These are phyloP conservation scores for Agrilus biguttatus DNA, from an alignment of 2,888 invertebrate genomes.

Conservation along the genomic window DNA sequence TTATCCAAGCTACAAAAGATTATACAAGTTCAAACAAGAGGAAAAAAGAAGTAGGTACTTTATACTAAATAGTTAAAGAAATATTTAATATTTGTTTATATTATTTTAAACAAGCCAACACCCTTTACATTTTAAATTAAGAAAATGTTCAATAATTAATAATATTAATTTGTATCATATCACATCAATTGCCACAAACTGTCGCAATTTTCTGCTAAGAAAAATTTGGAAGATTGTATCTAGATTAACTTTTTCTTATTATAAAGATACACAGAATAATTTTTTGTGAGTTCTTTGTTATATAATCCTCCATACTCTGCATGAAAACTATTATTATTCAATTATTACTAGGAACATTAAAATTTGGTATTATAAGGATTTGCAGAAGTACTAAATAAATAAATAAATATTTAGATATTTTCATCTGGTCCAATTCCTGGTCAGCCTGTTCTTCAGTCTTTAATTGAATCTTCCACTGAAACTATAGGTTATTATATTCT, in stretches of 20 bases:
- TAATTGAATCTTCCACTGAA: conserved; percentile 62
- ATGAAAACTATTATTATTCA: too few species aligned
- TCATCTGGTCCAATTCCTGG: conserved; percentile 40
- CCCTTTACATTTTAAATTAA: neutral
- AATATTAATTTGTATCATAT: too few species aligned
- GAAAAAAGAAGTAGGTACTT: conserved; percentile 18
- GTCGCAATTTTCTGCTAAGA: too few species aligned
- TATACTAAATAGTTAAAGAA: conserved; percentile 4
- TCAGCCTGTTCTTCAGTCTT: conserved; percentile 52
- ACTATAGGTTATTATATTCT: conserved; percentile 79
- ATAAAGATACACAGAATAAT: too few species aligned
- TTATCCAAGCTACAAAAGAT: conserved; percentile 64
- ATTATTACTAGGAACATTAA: too few species aligned
- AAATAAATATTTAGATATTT: conserved; percentile 14
- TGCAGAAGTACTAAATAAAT: neutral
- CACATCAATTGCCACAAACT: neutral
- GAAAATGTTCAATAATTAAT: neutral
- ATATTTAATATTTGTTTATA: too few species aligned
- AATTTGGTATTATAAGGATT: neutral
- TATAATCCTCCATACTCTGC: too few species aligned
- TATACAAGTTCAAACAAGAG: conserved; percentile 42
- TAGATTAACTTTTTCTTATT: too few species aligned
- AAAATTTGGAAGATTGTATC: too few species aligned
- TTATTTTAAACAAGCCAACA: too few species aligned
- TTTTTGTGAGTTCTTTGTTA: too few species aligned